These are phyloP conservation scores for Stenichneumon culpator DNA, from an alignment of 2,888 invertebrate species.

Conservation along the genomic window DNA sequence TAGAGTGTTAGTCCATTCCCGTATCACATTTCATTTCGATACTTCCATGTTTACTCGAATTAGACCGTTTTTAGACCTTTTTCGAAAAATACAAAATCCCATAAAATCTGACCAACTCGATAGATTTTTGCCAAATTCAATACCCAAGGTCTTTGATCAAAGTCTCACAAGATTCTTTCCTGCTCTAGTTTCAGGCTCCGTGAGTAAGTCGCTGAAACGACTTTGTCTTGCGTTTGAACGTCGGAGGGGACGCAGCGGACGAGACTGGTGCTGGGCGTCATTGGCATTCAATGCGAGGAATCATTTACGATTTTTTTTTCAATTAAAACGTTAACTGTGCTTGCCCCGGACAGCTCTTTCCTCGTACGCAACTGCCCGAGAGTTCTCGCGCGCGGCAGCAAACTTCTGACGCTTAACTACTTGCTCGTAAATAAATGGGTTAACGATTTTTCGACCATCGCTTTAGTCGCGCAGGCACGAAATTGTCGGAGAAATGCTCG, in stretches of 20 bases:
- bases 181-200: neutral
- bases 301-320: neutral
- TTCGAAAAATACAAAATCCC: too few species aligned
- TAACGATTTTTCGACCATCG: conserved; percentile 58
- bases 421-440: conserved; percentile 64
- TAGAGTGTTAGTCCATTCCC: too few species aligned
- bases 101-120: too few species aligned
- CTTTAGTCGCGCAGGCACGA: neutral
- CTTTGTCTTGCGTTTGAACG: neutral
- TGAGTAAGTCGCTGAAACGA: neutral
- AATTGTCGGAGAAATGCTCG: neutral
- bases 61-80: too few species aligned
- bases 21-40: too few species aligned
- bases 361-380: conserved; percentile 27
- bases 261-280: neutral
- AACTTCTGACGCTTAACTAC: conserved; percentile 37
- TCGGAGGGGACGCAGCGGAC: too few species aligned
- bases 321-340: neutral
- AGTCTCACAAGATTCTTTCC: neutral
- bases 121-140: too few species aligned
- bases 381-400: conserved; percentile 11
- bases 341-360: conserved; percentile 19
- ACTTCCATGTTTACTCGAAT: too few species aligned
- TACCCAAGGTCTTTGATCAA: too few species aligned
- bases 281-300: neutral